Evolutionary conservation across 2,113 vertebrate genomes (phyloP), one percentile per base, ranked within the genome.

Genomic region (Hoplias malabaricus): DNA sequence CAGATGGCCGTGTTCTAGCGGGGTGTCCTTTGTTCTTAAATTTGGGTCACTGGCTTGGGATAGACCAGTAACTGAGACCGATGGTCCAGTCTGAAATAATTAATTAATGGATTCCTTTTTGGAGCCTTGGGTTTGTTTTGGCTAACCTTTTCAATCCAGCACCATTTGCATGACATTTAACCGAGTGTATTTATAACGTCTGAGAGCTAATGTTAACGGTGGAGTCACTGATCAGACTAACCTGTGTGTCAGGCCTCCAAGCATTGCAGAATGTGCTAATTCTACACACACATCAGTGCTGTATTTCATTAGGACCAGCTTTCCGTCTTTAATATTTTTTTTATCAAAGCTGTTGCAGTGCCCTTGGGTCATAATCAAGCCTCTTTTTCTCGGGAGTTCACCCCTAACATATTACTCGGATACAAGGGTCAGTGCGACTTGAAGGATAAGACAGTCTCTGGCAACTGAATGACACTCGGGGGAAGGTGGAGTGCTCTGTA

Each of bases 11-110:
- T 76, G 79, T 82, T 82, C 83, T 86, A 86, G 87, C 86, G 86
- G 86, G 86, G 87, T 87, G 86, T 82, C 88, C 84, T 91, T 89
- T 88, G 86, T 90, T 85, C 79, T 87, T 87, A 88, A 84, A 91
- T 91, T 86, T 89, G 83, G 91, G 90, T 90, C 91, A 91, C 14
- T 84, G 74, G 85, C 80, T 90, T 89, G 86, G 83, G 80, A 82
- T 83, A 80, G 78, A 84, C 78, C 84, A 82, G 85, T 88, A 88
- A 92, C 83, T 65, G 84, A 89, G 16, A 62, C 84, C 69, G 72
- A 84, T 81, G 69, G 80, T 56, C 82, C 76, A 53, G 56, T 82
- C 79, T 82, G 71, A 83, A 70, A 76, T 12, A 82, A 85, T 54
- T 83, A 23, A 77, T 84, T 65, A 14, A 68, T 38, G 21, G 4